These are phyloP conservation scores for Sebastes fasciatus DNA, from an alignment of 2,113 vertebrate genomes.

Conservation along the genomic window DNA sequence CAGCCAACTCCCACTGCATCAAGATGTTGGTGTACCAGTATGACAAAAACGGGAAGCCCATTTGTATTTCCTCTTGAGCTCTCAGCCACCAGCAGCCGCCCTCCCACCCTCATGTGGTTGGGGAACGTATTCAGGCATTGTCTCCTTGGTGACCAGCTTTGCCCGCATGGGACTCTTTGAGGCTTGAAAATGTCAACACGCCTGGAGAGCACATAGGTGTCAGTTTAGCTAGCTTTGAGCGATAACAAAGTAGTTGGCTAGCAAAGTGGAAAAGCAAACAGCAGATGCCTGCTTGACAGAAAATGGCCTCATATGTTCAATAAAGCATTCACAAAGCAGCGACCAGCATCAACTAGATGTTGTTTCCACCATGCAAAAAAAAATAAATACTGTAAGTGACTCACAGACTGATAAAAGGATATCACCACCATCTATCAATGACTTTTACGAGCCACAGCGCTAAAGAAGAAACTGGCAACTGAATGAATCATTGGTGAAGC, in stretches of 20 bases:
- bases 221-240: slow-evolving; percentile 49
- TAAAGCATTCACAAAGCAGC: slow-evolving; percentile 48
- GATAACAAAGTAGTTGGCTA: slow-evolving; percentile 38
- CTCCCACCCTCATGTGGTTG: slow-evolving; percentile 16
- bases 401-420: slow-evolving; percentile 37
- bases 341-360: slow-evolving; percentile 42
- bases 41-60: slow-evolving; percentile 95
- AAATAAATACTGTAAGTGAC: slow-evolving; percentile 55
- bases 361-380: slow-evolving; percentile 70
- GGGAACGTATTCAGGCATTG: slow-evolving; percentile 44
- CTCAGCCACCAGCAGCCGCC: slow-evolving; percentile 29
- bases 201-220: slow-evolving; percentile 34
- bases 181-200: slow-evolving; percentile 72
- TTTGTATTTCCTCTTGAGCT: slow-evolving; percentile 93
- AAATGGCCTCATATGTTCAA: slow-evolving; percentile 5
- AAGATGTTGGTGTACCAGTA: slow-evolving; percentile 99
- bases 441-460: slow-evolving; percentile 44
- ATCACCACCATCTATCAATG: slow-evolving; percentile 26
- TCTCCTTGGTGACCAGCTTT: slow-evolving; percentile 61
- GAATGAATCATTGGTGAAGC: slow-evolving; percentile 37
- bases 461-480: slow-evolving; percentile 32
- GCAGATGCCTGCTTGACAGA: slow-evolving; percentile 18
- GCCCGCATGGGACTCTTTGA: slow-evolving; percentile 59
- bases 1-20: slow-evolving; percentile 97
- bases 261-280: slow-evolving; percentile 52